Conservation (phyloP, 2,797 vertebrate species). For the Gallinago solitaria region DNA sequence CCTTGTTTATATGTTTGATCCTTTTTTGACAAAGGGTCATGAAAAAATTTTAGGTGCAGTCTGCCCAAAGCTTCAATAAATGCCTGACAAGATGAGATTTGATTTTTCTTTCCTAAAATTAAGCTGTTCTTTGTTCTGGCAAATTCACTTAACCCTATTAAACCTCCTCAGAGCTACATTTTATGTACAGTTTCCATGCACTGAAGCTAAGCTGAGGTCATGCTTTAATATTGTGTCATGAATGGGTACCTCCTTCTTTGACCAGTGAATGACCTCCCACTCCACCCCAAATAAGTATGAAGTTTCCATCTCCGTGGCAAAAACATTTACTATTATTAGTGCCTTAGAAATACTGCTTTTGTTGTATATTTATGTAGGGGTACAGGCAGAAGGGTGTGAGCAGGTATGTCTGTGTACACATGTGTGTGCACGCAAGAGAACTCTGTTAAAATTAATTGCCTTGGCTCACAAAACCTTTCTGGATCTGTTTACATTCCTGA, state of each 20-base stretch:
- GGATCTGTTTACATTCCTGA: constrained; percentile 55
- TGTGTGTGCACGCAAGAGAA: not conserved
- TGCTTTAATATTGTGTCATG: not conserved
- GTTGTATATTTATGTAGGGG: not conserved
- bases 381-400: not conserved
- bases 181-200: not conserved
- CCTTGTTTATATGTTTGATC: not conserved
- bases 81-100: not conserved
- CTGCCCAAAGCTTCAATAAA: not conserved
- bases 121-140: not conserved
- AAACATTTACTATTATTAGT: not conserved
- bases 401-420: not conserved
- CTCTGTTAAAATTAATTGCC: constrained; percentile 18
- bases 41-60: not conserved
- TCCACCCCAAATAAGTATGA: not conserved
- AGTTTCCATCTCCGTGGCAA: not conserved
- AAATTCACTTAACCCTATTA: constrained; percentile 9
- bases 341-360: not conserved
- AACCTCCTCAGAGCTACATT: not conserved
- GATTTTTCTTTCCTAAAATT: not conserved
- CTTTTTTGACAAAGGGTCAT: not conserved
- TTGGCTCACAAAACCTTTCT: constrained; percentile 27
- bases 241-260: not conserved
- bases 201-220: not conserved
- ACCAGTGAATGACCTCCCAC: not conserved